Conservation (phyloP, 2,888 invertebrate species). For the Cenopis cana region DNA sequence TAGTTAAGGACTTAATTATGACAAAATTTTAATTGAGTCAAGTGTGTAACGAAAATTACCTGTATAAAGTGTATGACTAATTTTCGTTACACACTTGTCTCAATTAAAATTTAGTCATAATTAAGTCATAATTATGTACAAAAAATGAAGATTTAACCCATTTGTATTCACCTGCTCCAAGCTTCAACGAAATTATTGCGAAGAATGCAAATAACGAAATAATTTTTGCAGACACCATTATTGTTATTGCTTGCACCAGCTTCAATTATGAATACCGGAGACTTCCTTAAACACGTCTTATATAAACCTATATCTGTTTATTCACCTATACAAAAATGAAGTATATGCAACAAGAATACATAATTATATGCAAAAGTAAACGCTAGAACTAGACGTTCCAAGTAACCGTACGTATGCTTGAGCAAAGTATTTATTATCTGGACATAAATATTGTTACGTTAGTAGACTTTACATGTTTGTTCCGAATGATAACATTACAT, state of each 20-base stretch:
- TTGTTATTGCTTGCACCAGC: background rate
- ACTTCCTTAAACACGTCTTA: background rate
- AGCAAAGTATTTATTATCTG: background rate
- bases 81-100: no score
- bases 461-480: no score
- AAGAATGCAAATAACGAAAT: slow-evolving; percentile 23
- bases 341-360: background rate
- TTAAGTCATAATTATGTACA: no score
- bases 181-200: background rate
- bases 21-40: no score
- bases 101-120: no score
- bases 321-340: background rate
- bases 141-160: no score
- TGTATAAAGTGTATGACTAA: no score
- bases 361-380: background rate
- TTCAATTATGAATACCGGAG: background rate
- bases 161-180: slow-evolving; percentile 1
- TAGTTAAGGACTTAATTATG: no score
- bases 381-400: background rate
- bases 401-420: background rate
- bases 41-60: no score
- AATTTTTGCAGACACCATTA: slow-evolving; percentile 21
- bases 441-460: no score
- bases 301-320: background rate
- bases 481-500: background rate